Evolutionary conservation across 2,888 invertebrate genomes (phyloP), one percentile per base, ranked within the genome.

Genomic region (Muschampia plurimacula): DNA sequence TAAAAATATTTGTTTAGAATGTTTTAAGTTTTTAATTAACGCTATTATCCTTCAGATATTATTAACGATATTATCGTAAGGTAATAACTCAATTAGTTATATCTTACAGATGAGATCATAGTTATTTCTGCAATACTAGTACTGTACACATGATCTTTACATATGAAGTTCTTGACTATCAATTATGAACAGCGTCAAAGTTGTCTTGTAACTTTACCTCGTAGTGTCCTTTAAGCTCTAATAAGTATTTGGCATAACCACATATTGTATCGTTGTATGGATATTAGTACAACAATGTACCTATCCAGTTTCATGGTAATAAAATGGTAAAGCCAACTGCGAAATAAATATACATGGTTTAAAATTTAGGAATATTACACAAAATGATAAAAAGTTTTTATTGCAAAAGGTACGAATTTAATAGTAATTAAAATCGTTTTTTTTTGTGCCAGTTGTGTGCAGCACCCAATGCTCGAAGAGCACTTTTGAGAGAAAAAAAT

Each of bases 201-300:
- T 13, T 49, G n/a, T 5, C 49, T 49, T 49, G 49, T 49, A 49
- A 52, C 49, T 52, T 52, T 52, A 52, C 3, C 49, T 52, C 28
- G 57, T 28, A 15, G 49, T 28, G 57, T 59, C 64, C 44, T 70
- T 64, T 65, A 70, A 65, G 70, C 64, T 70, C 63, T 36, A 70
- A 57, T 57, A 63, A 57, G 28, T 65, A 70, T 57, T 70, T 15
- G 57, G 57, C 15, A 59, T 57, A 70, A 70, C 63, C 71, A 10
- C 71, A 60, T 9, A 6, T n/a, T 66, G 52, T 10, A 15, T 52
- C 0, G 13, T n/a, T 66, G 52, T 10, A 15, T 52, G 1, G 13
- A 13, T 46, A 13, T 46, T 41, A 41, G 41, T 10, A 46, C 13
- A 13, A 52, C 52, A 2, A 52, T 8, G 49, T 22, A 22, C 22